Base-by-base conservation (phyloP, 1,140 invertebrate species). In the Drosophila bifasciata region DNA sequence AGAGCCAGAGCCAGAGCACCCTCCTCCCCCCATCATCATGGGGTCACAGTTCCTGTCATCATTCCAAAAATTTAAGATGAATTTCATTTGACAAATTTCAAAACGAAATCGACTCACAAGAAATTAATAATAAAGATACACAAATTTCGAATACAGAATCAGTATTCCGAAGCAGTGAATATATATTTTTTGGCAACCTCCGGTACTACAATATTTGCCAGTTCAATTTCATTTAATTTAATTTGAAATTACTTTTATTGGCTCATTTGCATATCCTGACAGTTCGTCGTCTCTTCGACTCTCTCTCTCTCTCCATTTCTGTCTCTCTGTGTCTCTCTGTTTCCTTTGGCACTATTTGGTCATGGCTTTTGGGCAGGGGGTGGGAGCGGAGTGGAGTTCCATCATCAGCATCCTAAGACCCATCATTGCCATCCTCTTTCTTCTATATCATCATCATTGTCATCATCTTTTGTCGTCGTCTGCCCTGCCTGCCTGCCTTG, bases 201-300 rank as follows among this genome's bases (percentile, higher is more conserved):
- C 0, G 19, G 19, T n/a, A 21, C 19, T 21, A 21, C 19, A 32
- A 58, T 28, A 11, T 52, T 60, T 60, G 51, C 25, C 60, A 28
- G 4, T 61, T 41, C 71, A 63, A 67, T 60, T 66, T 68, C 46
- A 59, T 55, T 69, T 66, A 76, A 76, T 85, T 73, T 57, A 21
- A 76, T 80, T 66, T 41, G 28, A 63, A 63, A 77, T 80, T 36
- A 49, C 63, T 44, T 79, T 73, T 77, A 70, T 63, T 85, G 79
- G 62, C 39, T 69, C 41, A 69, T 73, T 79, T 79, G 63, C 67
- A 79, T 76, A 49, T 51, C 56, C 51, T n/a, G 16, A 49, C 51
- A 64, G 50, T 62, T 68, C 61, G n/a, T n/a, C n/a, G n/a, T n/a
- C n/a, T n/a, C n/a, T n/a, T n/a, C n/a, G n/a, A n/a, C n/a, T n/a